Evolutionary conservation across 2,888 invertebrate species (phyloP), one percentile per base, ranked within the genome.

Genomic region (Drosophila algonquin): DNA sequence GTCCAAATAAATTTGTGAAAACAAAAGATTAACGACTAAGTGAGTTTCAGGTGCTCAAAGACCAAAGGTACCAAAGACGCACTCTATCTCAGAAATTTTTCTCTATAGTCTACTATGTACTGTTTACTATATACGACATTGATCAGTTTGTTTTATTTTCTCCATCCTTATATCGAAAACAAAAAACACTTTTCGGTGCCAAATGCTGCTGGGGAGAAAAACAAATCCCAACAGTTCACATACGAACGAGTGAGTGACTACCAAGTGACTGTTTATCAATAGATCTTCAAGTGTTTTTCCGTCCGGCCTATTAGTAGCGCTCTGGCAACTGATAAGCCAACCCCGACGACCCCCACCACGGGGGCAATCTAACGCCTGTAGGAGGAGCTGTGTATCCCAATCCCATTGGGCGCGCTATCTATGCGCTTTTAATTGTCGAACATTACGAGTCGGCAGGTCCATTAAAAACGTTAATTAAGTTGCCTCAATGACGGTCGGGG

Each of bases 401-500:
- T 46, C 10, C 40, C 40, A 40, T 18, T 16, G 54, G 16, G 24
- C 10, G 35, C 7, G 53, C 58, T 56, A 63, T 52, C 47, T 60
- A 61, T 75, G 51, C 73, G 70, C 72, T 69, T 85, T 87, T 87
- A 85, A 85, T 89, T 89, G 89, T 81, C 73, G 82, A 63, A 71
- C 76, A 64, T 86, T 88, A 83, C 81, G 81, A 80, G 73, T 80
- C 87, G 88, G 82, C 85, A 87, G 89, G 75, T 87, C 88, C 89
- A 89, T 89, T 86, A 89, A 86, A 89, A 86, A 81, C 60, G 85
- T 85, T 89, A 86, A 86, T 86, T 89, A 89, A 86, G 85, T 86
- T 86, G 87, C 87, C 80, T 74, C 81, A 89, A 68, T 80, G 75
- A 40, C n/a, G 40, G n/a, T 14, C 5, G 35, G 35, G 35, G 35